phyloP scores from a whole-genome alignment of 2,888 invertebrate species.

The Lithophane ornitopus region DNA sequence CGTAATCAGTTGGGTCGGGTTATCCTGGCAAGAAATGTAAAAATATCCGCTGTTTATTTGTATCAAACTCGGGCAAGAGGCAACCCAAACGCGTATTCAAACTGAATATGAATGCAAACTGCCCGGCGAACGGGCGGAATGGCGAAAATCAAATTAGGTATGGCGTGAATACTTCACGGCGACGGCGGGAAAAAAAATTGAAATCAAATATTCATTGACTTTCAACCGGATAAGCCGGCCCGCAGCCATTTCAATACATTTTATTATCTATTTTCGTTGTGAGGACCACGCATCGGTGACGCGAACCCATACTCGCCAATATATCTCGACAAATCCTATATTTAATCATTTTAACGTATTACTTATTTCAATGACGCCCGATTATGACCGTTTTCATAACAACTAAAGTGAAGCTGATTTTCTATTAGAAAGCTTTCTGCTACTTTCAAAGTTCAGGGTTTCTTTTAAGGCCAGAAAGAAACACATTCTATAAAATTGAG shows the following conservation, averaged over 20 bases:
- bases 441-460: slow-evolving; percentile 45
- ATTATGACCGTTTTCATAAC: slow-evolving; percentile 26
- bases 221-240: slow-evolving; percentile 90
- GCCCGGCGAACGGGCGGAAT: slow-evolving; percentile 88
- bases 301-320: slow-evolving; percentile 52
- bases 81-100: slow-evolving; percentile 90
- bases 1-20: slow-evolving; percentile 90
- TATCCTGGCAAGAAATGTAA: slow-evolving; percentile 88
- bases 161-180: slow-evolving; percentile 91
- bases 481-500: slow-evolving; percentile 56
- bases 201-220: slow-evolving; percentile 91
- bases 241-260: slow-evolving; percentile 90
- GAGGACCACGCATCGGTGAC: slow-evolving; percentile 75
- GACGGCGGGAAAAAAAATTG: slow-evolving; percentile 90
- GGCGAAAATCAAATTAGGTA: slow-evolving; percentile 91
- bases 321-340: slow-evolving; percentile 55
- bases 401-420: slow-evolving; percentile 1
- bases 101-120: slow-evolving; percentile 91
- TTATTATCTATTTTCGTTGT: slow-evolving; percentile 89
- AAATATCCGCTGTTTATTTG: slow-evolving; percentile 90
- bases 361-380: slow-evolving; percentile 41
- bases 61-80: slow-evolving; percentile 88
- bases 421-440: slow-evolving; percentile 22
- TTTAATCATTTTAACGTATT: slow-evolving; percentile 59
- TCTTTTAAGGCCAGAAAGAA: slow-evolving; percentile 49